Evolutionary conservation across 2,888 invertebrate species (phyloP).

Genomic region (Pheosia tremula): DNA sequence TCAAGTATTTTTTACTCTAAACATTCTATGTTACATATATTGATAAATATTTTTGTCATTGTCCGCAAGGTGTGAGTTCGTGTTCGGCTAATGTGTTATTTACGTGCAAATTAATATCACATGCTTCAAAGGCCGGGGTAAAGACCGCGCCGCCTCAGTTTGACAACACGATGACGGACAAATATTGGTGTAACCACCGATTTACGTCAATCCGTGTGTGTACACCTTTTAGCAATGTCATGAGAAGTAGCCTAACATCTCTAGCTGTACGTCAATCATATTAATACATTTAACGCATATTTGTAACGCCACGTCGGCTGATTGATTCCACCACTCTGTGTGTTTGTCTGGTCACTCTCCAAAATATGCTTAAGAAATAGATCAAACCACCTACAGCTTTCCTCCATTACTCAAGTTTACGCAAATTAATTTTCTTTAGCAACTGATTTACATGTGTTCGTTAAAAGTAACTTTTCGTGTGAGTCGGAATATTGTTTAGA

Average conservation of each 20-base stretch:
- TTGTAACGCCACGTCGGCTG: constrained; percentile 15
- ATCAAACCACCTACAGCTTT: constrained; percentile 6
- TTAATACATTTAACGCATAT: constrained; percentile 52
- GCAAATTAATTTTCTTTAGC: constrained; percentile 8
- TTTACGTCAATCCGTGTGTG: constrained; percentile 72
- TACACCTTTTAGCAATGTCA: constrained; percentile 57
- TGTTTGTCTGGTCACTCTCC: background rate
- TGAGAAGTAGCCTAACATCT: constrained; percentile 62
- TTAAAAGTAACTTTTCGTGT: constrained; percentile 5
- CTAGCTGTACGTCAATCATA: constrained; percentile 59
- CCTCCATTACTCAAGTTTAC: constrained; percentile 10
- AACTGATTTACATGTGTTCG: constrained; percentile 9
- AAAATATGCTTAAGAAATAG: background rate
- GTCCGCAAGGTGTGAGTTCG: constrained; percentile 8
- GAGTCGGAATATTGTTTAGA: constrained; percentile 4
- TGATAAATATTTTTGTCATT: background rate
- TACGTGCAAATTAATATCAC: constrained; percentile 29
- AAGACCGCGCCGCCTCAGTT: constrained; percentile 36
- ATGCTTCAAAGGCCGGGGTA: constrained; percentile 32
- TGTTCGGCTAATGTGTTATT: constrained; percentile 27
- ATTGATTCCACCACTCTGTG: constrained; percentile 8
- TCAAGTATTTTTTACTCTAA: background rate
- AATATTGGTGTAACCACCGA: constrained; percentile 37
- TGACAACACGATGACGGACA: constrained; percentile 41
- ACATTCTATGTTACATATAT: background rate